Conservation (phyloP, 2,113 vertebrate species). For the Sceloporus tristichus region DNA sequence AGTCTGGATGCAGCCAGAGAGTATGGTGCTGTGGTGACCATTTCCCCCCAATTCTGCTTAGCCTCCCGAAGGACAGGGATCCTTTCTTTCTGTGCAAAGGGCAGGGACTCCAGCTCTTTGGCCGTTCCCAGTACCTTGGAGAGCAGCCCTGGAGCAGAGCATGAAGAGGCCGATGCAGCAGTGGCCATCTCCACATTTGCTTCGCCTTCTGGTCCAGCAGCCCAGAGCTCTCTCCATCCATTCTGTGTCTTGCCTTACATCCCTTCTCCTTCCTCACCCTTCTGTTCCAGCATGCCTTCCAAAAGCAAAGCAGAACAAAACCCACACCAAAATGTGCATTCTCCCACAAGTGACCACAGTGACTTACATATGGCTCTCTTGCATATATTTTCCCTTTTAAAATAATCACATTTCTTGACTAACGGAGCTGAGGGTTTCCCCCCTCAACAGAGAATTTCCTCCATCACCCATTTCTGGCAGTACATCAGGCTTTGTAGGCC, state of each 20-base stretch:
- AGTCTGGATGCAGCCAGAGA: no score
- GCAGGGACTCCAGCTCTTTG: neutral
- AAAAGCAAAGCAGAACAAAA: neutral
- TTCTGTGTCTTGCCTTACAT: neutral
- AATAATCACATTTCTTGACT: neutral
- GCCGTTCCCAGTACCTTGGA: constrained; percentile 35
- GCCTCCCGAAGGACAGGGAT: neutral
- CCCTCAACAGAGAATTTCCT: neutral
- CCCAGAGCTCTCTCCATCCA: neutral
- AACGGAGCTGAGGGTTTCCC: neutral
- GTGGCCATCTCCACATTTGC: neutral
- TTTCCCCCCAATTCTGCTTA: neutral
- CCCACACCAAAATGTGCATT: neutral
- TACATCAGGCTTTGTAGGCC: no score
- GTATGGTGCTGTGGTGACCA: no score
- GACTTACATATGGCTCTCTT: no score
- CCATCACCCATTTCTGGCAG: no score
- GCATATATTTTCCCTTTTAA: neutral
- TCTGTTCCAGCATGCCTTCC: neutral
- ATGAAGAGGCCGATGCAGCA: neutral
- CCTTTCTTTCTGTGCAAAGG: neutral
- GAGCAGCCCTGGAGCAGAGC: constrained; percentile 2
- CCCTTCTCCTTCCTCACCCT: neutral
- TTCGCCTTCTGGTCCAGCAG: no score
- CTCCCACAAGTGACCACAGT: neutral